Evolutionary conservation across 2,888 invertebrate genomes (phyloP), one percentile per base, ranked within the genome.

Genomic region (Monopis laevigella): DNA sequence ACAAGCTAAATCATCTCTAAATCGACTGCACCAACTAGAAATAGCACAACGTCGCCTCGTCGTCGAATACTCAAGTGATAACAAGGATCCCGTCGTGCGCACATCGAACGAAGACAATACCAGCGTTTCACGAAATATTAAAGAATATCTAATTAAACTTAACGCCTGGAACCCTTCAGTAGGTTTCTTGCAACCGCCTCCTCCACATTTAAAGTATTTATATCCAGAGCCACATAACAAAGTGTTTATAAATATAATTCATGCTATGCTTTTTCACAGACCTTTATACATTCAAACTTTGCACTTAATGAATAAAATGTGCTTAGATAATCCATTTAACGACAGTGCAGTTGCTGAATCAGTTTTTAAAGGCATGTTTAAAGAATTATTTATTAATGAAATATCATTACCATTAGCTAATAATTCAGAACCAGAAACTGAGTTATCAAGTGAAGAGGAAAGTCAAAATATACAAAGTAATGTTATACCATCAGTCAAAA

Each of bases 261-360:
- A 89, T 63, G 85, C 89, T 17, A 67, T 97, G 43, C 84, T 88
- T 42, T 83, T 84, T 11, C 87, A 92, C 51, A 89, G 90, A 41
- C 87, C 88, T 53, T 92, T 97, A 64, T 97, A 97, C 59, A 87
- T 85, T 1, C 88, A 92, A 83, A 86, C 90, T 7, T 59, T 97
- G 35, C 96, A 97, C 73, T 82, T 97, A 40, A 96, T 97, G 96
- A 97, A 97, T 62, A 92, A 90, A 70, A 94, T 97, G 94, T 92
- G 90, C 62, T 68, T 97, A 38, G 89, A 91, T 12, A 86, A 89
- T 30, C 97, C 97, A 1, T 96, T 97, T 71, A 83, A 70, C 49
- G 59, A 82, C 30, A 78, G 81, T 47, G 47, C 54, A 17, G 59
- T 64, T 47, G 61, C 69, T 10, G 12, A 63, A 6, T 40, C 50